Percentiles rank a stretch among this genome's conserved stretches.
Conservation (phyloP, 2,797 vertebrate species). For the Pangasius macronema region DNA sequence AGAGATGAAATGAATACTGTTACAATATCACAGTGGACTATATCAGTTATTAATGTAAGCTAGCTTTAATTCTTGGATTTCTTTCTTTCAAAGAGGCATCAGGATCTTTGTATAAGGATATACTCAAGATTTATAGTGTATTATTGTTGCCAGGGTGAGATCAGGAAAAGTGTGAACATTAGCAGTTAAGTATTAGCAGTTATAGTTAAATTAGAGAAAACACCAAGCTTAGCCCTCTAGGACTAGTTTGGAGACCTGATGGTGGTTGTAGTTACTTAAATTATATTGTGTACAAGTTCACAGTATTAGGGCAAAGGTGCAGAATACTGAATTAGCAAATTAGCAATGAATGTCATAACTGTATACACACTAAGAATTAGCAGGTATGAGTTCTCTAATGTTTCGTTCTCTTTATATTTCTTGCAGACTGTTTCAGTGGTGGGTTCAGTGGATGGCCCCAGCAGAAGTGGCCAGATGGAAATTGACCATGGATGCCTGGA, state of each 20-base stretch:
- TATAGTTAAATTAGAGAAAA: background rate
- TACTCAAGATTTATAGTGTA: background rate
- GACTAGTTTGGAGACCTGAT: background rate
- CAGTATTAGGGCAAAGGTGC: background rate
- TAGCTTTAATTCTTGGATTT: background rate
- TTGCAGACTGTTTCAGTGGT: conserved; percentile 87
- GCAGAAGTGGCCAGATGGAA: conserved; percentile 98
- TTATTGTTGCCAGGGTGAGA: background rate
- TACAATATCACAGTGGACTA: background rate
- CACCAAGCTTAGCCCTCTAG: background rate
- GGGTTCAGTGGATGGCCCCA: conserved; percentile 94
- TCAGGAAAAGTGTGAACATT: background rate
- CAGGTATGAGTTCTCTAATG: background rate
- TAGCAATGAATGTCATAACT: background rate
- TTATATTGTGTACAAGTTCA: background rate
- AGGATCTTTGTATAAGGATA: background rate
- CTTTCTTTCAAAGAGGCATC: background rate
- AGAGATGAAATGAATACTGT: background rate
- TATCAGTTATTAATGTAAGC: background rate
- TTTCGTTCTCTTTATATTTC: conserved; percentile 41
- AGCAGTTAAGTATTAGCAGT: background rate
- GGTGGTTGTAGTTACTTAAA: background rate
- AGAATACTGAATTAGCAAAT: background rate
- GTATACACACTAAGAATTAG: background rate
- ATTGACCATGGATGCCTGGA: conserved; percentile 93